Evolutionary conservation across 1,140 invertebrate species (phyloP), one percentile per base, ranked within the genome.

Genomic region (Anastatus disparis): DNA sequence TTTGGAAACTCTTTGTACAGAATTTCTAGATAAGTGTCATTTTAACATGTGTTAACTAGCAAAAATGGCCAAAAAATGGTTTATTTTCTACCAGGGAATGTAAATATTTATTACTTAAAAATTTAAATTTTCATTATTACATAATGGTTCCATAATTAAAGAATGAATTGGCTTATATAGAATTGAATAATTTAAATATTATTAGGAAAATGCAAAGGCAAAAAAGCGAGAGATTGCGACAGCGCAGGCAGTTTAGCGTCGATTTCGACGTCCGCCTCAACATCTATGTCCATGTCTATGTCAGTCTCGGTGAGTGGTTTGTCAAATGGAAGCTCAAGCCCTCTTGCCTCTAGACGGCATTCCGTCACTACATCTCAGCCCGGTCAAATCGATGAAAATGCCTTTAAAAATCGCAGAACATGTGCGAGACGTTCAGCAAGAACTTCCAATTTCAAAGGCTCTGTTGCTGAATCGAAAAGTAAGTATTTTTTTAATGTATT

Each of bases 211-310:
- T 70, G 52, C 68, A 78, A 82, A 74, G 79, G 70, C 0, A 82
- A 75, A 75, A 84, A 77, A 35, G 72, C 76, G 22, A 77, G 78
- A 53, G 85, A 80, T 46, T 85, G 83, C 82, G 88, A 75, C 82
- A 89, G 76, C 83, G 88, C 74, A 76, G 88, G 69, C 77, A 90
- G 82, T 64, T 55, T 81, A 29, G 81, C 75, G 71, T 86, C 77
- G 79, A 90, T 82, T 77, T 86, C 89, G 2, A 91, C 89, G 13
- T 90, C 90, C 2, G 91, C 93, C 64, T 95, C 93, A 44, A 90
- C 95, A 7, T 91, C 91, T 3, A 95, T 93, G 2, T 87, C 95
- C 0, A 93, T 94, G 85, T 93, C 91, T 0, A 91, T 92, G 88
- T 92, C 91, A 1, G 87, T 93, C 79, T 93, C 91, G 0, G 91